Base-by-base conservation (phyloP, 2,888 invertebrate genomes). In the Scaptomyza caliginosa region DNA sequence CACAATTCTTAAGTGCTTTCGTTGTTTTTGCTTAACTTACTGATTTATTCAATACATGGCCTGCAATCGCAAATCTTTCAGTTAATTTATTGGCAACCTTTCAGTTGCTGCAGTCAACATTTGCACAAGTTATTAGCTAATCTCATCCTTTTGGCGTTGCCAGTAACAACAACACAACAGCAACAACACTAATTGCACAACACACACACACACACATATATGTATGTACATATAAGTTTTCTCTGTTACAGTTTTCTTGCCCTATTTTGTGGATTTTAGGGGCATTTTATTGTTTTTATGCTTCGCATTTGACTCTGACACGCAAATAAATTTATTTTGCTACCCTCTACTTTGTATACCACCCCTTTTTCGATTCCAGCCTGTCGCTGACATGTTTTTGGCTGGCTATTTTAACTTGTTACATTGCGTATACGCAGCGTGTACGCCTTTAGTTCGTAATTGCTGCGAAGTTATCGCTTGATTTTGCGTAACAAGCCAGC, bases 291-390 rank as follows among this genome's bases (percentile, higher is more conserved):
- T 77, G 70, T 76, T 81, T 67, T 40, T 62, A 67, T 74, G 75
- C 67, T 59, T 68, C 56, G 73, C 78, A 77, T 77, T 78, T 77
- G 65, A 59, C 59, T 36, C 67, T 74, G 77, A 74, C 76, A 77
- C 76, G 76, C 76, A 80, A 80, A 80, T 80, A 80, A 80, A 80
- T 80, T 78, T 74, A 60, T 46, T 70, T 69, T 16, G 34, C 40
- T 13, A 21, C 23, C 30, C 54, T 38, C 52, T 49, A 39, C 59
- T 48, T 32, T 21, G 19, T 8, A 23, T n/a, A 11, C 57, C 28
- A 16, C 13, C 49, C 36, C 28, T 2, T 0, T 7, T 26, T 8
- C 8, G 8, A 0, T 10, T 3, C n/a, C 16, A 2, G 30, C 2
- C 8, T 21, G 5, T 28, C 16, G 16, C 11, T 32, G 39, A 3